phyloP scores from a whole-genome alignment of 1,140 invertebrate species.

The Acyrthosiphon pisum region DNA sequence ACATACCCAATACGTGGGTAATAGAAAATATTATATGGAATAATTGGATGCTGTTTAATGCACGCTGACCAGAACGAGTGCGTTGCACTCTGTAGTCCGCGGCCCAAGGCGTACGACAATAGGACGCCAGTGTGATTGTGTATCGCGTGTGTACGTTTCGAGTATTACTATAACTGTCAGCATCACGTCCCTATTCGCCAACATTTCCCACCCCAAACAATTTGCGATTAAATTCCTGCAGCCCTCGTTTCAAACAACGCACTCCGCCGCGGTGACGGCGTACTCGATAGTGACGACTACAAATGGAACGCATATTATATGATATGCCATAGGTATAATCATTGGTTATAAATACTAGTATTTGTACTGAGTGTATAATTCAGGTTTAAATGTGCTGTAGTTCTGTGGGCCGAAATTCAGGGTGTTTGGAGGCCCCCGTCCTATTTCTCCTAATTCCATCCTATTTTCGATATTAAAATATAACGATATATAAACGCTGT shows the following conservation, averaged over 20 bases:
- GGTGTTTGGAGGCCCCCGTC: too few species aligned
- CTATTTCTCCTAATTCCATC: too few species aligned
- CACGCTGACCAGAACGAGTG: conserved; percentile 35
- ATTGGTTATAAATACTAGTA: too few species aligned
- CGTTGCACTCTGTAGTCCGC: conserved; percentile 26
- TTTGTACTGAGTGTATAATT: too few species aligned
- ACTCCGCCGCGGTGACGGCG: neutral
- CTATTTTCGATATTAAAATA: neutral
- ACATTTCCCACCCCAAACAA: neutral
- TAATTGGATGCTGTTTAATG: conserved; percentile 34
- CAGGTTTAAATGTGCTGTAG: too few species aligned
- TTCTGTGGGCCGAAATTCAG: too few species aligned
- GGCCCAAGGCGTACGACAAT: conserved; percentile 35
- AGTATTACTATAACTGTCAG: neutral
- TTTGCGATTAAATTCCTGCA: neutral
- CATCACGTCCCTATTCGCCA: neutral
- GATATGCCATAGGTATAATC: neutral
- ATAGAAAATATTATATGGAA: neutral
- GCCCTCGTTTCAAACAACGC: neutral
- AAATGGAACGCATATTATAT: neutral
- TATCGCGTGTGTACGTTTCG: neutral
- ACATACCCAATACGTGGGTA: neutral
- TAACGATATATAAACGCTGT: too few species aligned
- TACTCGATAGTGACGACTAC: neutral
- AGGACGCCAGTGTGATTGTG: conserved; percentile 19